phyloP scores from a whole-genome alignment of 2,888 invertebrate species.

The Cantharis rustica region DNA sequence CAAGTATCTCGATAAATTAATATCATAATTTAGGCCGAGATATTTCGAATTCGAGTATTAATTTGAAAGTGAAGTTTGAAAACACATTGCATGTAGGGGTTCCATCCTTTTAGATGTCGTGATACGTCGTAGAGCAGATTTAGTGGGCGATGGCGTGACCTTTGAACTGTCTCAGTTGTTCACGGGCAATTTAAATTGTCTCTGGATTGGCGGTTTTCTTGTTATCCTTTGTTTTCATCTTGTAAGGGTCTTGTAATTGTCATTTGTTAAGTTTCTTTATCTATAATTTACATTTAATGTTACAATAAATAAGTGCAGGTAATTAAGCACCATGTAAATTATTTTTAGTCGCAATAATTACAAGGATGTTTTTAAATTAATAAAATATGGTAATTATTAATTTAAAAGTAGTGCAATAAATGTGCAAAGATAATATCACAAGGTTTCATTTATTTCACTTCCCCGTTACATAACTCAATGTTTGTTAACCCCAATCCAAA shows the following conservation, averaged over 20 bases:
- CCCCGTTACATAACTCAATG: constrained; percentile 22
- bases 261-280: constrained; percentile 31
- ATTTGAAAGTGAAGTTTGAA: constrained; percentile 25
- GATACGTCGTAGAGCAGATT: constrained; percentile 52
- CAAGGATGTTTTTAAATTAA: not conserved
- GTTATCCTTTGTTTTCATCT: constrained; percentile 52
- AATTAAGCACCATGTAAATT: not conserved
- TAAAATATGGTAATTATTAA: not conserved
- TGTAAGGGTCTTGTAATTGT: constrained; percentile 51
- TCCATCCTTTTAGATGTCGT: constrained; percentile 49
- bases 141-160: constrained; percentile 56
- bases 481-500: constrained; percentile 27
- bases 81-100: constrained; percentile 49
- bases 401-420: not conserved
- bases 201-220: constrained; percentile 50
- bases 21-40: not conserved
- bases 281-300: constrained; percentile 11
- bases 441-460: not conserved
- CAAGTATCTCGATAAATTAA: not conserved
- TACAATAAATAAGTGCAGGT: not conserved
- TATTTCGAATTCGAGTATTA: constrained; percentile 13
- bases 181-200: constrained; percentile 55
- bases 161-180: constrained; percentile 51
- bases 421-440: not conserved
- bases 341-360: not conserved